Conservation (phyloP, 2,888 invertebrate species). For the Pyrochroa serraticornis region DNA sequence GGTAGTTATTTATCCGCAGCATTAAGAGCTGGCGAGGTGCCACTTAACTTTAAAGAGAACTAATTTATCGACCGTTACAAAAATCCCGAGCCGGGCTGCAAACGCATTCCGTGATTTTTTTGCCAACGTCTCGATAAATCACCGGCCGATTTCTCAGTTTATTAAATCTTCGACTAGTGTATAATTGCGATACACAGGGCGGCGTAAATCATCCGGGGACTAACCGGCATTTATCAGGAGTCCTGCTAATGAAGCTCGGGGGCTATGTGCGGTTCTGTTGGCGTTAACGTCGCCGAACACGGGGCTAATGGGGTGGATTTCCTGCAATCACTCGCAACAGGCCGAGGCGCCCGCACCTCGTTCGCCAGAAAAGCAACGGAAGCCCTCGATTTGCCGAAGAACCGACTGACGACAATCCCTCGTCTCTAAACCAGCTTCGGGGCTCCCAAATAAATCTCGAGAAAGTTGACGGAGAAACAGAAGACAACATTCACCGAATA, state of each 20-base stretch:
- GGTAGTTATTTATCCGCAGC: conserved; percentile 42
- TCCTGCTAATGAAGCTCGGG: conserved; percentile 46
- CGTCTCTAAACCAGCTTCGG: conserved; percentile 13
- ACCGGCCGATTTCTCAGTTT: conserved; percentile 56
- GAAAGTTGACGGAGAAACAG: conserved; percentile 21
- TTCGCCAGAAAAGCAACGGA: too few relatives aligned
- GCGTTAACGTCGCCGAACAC: conserved; percentile 3
- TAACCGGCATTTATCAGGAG: conserved; percentile 51
- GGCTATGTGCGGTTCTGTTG: conserved; percentile 34
- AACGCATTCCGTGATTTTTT: conserved; percentile 41
- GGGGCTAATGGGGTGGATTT: conserved; percentile 10
- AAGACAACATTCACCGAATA: conserved; percentile 36
- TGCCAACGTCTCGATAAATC: conserved; percentile 46
- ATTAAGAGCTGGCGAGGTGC: conserved; percentile 43
- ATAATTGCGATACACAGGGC: conserved; percentile 56
- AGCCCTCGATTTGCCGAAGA: too few relatives aligned
- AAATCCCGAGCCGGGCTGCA: conserved; percentile 42
- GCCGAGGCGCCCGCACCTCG: too few relatives aligned
- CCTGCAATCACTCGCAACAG: conserved; percentile 1
- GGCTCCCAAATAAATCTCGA: conserved; percentile 26
- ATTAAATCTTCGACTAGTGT: conserved; percentile 56
- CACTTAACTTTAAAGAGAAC: conserved; percentile 42
- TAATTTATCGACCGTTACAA: conserved; percentile 51
- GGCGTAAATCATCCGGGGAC: conserved; percentile 52
- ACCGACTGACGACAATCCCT: too few relatives aligned